phyloP scores from a whole-genome alignment of 2,113 vertebrate genomes.

The Rhabdomys dilectus region DNA sequence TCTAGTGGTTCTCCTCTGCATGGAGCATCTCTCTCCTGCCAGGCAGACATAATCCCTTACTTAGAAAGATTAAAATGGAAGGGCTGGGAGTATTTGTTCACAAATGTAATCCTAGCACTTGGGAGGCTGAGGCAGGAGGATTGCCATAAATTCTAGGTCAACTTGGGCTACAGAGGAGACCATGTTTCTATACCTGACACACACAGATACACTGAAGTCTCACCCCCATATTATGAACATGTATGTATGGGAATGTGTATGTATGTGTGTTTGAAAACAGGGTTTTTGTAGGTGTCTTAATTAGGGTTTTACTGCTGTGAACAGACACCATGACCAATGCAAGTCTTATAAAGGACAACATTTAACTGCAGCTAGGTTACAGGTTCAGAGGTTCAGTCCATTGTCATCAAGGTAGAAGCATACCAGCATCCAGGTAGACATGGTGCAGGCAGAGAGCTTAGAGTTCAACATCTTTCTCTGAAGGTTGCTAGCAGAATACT shows the following conservation, averaged over 20 bases:
- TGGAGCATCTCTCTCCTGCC: neutral
- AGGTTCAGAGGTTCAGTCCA: no score
- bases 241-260: neutral
- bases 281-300: neutral
- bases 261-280: neutral
- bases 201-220: neutral
- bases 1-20: no score
- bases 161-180: neutral
- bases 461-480: no score
- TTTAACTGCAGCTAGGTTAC: no score
- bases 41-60: neutral
- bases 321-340: no score
- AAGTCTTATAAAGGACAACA: no score
- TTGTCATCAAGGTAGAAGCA: no score
- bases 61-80: neutral
- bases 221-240: neutral
- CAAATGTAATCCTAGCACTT: neutral
- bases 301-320: no score
- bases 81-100: neutral
- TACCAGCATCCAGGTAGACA: no score
- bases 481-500: no score
- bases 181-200: neutral
- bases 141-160: neutral
- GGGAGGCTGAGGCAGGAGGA: neutral
- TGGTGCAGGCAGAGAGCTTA: no score